These are phyloP conservation scores for Neotoma lepida DNA, from an alignment of 2,113 vertebrate species.

Conservation along the genomic window DNA sequence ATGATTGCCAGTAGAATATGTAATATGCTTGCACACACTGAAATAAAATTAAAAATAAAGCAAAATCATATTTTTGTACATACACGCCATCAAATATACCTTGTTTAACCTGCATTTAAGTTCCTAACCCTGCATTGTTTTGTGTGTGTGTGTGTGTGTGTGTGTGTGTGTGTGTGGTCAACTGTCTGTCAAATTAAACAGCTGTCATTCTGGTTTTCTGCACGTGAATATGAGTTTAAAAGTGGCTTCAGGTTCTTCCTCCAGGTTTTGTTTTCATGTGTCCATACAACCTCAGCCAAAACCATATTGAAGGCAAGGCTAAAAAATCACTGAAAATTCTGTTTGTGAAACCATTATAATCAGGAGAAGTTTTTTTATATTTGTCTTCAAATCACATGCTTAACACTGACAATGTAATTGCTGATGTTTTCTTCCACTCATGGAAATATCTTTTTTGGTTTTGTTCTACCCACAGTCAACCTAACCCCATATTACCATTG, in stretches of 20 bases:
- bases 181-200: constrained; percentile 48
- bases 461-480: not conserved
- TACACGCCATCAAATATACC: constrained; percentile 47
- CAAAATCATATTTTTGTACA: constrained; percentile 57
- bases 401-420: not conserved
- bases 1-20: constrained; percentile 71
- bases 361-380: constrained; percentile 18
- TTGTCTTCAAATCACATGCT: constrained; percentile 34
- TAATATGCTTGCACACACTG: constrained; percentile 67
- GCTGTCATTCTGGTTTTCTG: constrained; percentile 48
- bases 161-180: not conserved
- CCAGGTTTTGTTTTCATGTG: constrained; percentile 31
- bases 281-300: constrained; percentile 26
- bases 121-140: not conserved
- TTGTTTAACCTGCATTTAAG: constrained; percentile 58
- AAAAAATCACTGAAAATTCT: constrained; percentile 16
- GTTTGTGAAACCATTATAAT: constrained; percentile 45
- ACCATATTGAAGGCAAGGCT: constrained; percentile 6
- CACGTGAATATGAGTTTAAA: constrained; percentile 36
- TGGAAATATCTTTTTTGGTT: not conserved
- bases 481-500: not conserved
- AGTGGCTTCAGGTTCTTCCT: constrained; percentile 1
- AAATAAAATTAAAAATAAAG: constrained; percentile 71
- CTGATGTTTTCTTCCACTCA: constrained; percentile 2
- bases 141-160: not conserved